These are phyloP conservation scores for Arrhopalites spinosus DNA, from an alignment of 2,888 invertebrate genomes.

Conservation along the genomic window DNA sequence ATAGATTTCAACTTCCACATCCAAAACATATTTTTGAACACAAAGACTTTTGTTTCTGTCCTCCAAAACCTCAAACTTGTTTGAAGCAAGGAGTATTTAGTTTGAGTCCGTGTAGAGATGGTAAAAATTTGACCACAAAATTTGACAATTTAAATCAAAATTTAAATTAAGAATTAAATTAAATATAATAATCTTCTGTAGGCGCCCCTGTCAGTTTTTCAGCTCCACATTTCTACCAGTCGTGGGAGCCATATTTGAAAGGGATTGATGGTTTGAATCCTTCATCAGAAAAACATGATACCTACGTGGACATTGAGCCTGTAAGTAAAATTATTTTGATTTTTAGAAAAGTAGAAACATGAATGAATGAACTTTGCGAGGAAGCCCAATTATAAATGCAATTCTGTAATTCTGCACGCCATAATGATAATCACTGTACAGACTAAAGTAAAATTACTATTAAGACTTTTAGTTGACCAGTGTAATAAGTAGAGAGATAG, in stretches of 20 bases:
- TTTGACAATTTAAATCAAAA: background rate
- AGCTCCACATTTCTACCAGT: slow-evolving; percentile 86
- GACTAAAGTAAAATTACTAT: no score
- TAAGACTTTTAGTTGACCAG: no score
- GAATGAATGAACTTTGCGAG: background rate
- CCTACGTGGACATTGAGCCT: slow-evolving; percentile 83
- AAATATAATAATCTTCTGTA: slow-evolving; percentile 59
- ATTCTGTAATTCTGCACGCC: no score
- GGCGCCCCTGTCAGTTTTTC: slow-evolving; percentile 87
- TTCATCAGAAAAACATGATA: slow-evolving; percentile 70
- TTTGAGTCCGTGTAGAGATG: slow-evolving; percentile 54
- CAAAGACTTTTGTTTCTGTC: slow-evolving; percentile 54
- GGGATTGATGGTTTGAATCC: slow-evolving; percentile 76
- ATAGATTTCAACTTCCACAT: slow-evolving; percentile 52
- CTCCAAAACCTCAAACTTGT: slow-evolving; percentile 51
- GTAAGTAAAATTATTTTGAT: slow-evolving; percentile 63
- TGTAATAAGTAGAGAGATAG: no score
- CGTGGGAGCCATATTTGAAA: slow-evolving; percentile 61
- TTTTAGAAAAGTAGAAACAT: background rate
- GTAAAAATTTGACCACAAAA: slow-evolving; percentile 30
- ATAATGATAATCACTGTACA: no score
- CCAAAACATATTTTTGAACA: slow-evolving; percentile 54
- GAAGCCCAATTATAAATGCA: no score
- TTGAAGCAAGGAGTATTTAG: slow-evolving; percentile 53
- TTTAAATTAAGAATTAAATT: background rate